phyloP scores from a whole-genome alignment of 2,113 vertebrate species.

The Pseudorectes ferrugineus region DNA sequence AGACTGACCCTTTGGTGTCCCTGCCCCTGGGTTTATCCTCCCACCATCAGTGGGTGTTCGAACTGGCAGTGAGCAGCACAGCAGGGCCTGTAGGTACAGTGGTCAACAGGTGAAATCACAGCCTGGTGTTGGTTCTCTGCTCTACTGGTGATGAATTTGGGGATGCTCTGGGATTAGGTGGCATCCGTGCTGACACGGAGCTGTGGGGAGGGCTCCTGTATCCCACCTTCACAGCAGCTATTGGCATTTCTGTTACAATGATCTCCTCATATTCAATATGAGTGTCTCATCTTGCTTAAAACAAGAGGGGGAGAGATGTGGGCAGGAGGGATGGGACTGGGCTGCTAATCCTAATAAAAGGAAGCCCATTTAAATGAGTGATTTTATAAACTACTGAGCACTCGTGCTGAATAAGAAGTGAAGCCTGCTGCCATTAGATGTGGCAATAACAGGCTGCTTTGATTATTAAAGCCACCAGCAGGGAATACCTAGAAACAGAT shows the following conservation, averaged over 20 bases:
- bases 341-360: neutral
- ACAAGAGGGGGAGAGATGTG: neutral
- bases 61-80: neutral
- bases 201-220: neutral
- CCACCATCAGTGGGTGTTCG: fast-evolving
- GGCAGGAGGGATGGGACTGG: neutral
- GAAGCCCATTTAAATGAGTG: neutral
- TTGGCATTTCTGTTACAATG: neutral
- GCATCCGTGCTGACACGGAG: neutral
- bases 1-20: neutral
- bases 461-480: neutral
- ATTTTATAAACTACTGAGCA: slow-evolving; percentile 9
- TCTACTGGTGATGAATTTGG: slow-evolving; percentile 19
- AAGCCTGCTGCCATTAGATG: neutral
- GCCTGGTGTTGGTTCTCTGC: slow-evolving; percentile 15
- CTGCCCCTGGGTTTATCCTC: neutral
- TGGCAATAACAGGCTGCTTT: neutral
- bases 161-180: neutral
- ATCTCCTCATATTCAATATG: slow-evolving; percentile 1
- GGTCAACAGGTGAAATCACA: slow-evolving; percentile 22
- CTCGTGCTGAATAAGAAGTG: neutral
- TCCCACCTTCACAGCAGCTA: neutral
- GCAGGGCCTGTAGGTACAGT: neutral
- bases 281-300: neutral
- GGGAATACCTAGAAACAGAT: neutral